A percentile compares a stretch with the other conserved stretches of the same genome.
phyloP scores from a whole-genome alignment of 2,888 invertebrate genomes.

The Cistogaster globosa region DNA sequence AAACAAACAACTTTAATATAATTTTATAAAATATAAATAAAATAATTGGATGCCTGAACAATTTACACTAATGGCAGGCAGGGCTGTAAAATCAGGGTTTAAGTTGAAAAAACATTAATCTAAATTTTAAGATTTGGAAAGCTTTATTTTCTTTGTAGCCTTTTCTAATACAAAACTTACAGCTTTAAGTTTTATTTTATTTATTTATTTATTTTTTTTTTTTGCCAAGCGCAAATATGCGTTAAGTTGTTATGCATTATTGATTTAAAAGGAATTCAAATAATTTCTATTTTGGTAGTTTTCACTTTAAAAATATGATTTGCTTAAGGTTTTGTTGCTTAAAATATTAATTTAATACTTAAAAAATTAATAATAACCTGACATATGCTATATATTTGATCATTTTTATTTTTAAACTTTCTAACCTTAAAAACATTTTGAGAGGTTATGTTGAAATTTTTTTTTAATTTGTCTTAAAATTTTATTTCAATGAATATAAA shows the following conservation, averaged over 20 bases:
- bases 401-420: no score
- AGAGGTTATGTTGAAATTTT: no score
- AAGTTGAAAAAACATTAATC: neutral
- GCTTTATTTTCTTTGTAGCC: neutral
- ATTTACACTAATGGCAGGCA: neutral
- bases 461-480: no score
- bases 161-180: neutral
- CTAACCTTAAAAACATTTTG: neutral
- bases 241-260: neutral
- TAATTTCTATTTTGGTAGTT: neutral
- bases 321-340: neutral
- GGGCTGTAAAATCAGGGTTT: neutral
- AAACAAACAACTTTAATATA: neutral
- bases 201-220: no score
- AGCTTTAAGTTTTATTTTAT: no score
- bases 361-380: no score
- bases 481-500: no score
- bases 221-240: neutral
- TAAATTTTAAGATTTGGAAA: neutral
- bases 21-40: neutral
- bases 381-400: neutral
- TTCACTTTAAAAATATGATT: neutral
- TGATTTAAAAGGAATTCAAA: conserved; percentile 14
- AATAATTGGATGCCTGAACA: neutral
- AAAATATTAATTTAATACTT: no score